A percentile compares a stretch with the other conserved stretches of the same genome.
Evolutionary conservation across 1,140 invertebrate species (phyloP).

Genomic region (Teleopsis dalmanni): DNA sequence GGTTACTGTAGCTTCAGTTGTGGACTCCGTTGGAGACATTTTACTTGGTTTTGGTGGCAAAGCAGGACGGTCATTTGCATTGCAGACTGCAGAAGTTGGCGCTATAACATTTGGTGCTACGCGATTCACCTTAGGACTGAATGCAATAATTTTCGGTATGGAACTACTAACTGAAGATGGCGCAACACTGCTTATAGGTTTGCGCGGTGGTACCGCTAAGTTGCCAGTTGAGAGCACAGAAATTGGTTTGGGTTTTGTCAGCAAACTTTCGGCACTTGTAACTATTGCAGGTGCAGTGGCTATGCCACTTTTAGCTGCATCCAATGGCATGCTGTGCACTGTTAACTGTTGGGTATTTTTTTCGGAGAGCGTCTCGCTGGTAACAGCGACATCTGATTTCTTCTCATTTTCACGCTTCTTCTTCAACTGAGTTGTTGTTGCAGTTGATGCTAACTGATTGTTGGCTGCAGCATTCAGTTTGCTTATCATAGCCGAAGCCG

Average conservation of each 20-base stretch:
- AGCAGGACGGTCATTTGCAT: constrained; percentile 50
- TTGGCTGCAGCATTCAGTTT: constrained; percentile 20
- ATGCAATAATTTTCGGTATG: constrained; percentile 64
- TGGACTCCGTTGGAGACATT: constrained; percentile 30
- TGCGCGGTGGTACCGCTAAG: constrained; percentile 48
- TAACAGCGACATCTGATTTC: no score
- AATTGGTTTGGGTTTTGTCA: constrained; percentile 28
- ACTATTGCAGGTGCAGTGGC: constrained; percentile 24
- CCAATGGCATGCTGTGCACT: constrained; percentile 59
- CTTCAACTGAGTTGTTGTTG: constrained; percentile 1
- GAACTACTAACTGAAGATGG: constrained; percentile 61
- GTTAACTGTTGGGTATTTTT: constrained; percentile 47
- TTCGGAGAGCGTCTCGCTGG: constrained; percentile 34
- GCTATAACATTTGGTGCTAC: constrained; percentile 38
- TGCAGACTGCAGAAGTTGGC: background rate
- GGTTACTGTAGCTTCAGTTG: constrained; percentile 5
- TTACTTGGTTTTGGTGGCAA: constrained; percentile 63
- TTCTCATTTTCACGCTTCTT: constrained; percentile 7
- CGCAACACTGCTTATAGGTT: constrained; percentile 74
- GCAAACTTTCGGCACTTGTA: background rate
- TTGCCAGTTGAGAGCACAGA: constrained; percentile 24
- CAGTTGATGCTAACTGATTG: constrained; percentile 3
- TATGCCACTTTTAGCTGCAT: constrained; percentile 54
- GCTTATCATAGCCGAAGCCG: constrained; percentile 27
- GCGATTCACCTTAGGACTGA: constrained; percentile 45